Conservation (phyloP, 2,888 invertebrate genomes). For the Conchocele bisecta region DNA sequence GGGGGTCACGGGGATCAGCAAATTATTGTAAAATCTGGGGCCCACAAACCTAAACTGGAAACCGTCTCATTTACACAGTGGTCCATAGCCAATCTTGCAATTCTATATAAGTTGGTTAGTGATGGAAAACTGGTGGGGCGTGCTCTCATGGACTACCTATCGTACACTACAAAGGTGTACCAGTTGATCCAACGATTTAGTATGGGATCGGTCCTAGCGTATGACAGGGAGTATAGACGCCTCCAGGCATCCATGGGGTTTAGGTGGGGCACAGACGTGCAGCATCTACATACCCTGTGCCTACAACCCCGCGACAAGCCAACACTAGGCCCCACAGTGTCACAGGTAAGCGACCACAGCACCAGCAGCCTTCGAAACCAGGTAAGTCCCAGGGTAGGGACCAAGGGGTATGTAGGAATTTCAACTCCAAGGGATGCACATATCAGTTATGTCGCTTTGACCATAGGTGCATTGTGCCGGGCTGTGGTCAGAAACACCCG, state of each 20-base stretch:
- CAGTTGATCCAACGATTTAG: slow-evolving; percentile 13
- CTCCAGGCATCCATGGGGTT: slow-evolving; percentile 14
- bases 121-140: not conserved
- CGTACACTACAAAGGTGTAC: slow-evolving; percentile 19
- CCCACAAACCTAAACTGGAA: slow-evolving; percentile 25
- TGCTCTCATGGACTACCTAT: slow-evolving; percentile 24
- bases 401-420: slow-evolving; percentile 10
- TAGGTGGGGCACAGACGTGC: slow-evolving; percentile 23
- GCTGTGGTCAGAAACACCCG: slow-evolving; percentile 10
- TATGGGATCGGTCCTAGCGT: slow-evolving; percentile 10
- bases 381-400: too few relatives aligned
- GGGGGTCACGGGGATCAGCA: not conserved
- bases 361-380: too few relatives aligned
- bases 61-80: slow-evolving; percentile 21
- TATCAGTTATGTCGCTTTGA: not conserved
- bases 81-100: slow-evolving; percentile 27
- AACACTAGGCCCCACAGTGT: too few relatives aligned
- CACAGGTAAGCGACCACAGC: too few relatives aligned
- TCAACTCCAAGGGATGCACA: slow-evolving; percentile 10
- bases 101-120: slow-evolving; percentile 20
- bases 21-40: slow-evolving; percentile 20
- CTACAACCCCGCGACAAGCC: slow-evolving; percentile 3
- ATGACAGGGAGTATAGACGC: slow-evolving; percentile 24
- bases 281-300: slow-evolving; percentile 11
- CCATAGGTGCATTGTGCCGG: slow-evolving; percentile 16